These are phyloP conservation scores for Pteropus alecto DNA, from an alignment of 2,113 vertebrate genomes.

Conservation along the genomic window DNA sequence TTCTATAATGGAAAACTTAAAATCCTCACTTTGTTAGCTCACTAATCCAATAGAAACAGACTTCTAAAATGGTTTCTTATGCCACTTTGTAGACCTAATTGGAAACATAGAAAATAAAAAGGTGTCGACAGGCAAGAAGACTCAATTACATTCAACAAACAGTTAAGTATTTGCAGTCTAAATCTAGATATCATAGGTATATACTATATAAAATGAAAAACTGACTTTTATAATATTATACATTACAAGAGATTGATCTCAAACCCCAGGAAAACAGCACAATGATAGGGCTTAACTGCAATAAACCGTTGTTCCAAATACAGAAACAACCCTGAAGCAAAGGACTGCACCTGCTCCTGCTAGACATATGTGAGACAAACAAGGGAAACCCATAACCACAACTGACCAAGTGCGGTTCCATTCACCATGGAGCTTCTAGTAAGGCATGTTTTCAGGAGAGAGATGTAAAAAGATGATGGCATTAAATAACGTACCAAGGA, in stretches of 20 bases:
- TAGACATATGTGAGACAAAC: not conserved
- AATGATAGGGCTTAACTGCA: not conserved
- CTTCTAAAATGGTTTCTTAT: not conserved
- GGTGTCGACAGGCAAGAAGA: not conserved
- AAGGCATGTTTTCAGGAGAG: not conserved
- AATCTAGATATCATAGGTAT: not conserved
- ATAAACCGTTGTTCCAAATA: conserved; percentile 45
- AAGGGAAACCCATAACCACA: conserved; percentile 66
- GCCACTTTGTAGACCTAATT: not conserved
- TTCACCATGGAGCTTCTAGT: conserved; percentile 15
- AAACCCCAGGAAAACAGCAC: not conserved
- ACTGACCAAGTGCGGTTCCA: conserved; percentile 36
- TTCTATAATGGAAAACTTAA: not conserved
- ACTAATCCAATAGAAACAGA: not conserved
- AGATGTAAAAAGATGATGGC: not conserved
- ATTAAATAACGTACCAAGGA: conserved; percentile 1
- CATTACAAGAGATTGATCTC: not conserved
- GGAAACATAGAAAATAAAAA: not conserved
- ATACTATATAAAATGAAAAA: not conserved
- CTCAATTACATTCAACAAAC: not conserved
- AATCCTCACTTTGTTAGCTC: not conserved
- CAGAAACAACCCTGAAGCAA: conserved; percentile 51
- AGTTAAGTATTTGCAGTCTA: not conserved
- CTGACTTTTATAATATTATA: not conserved
- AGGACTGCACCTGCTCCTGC: conserved; percentile 47